Percentiles rank a stretch among this genome's conserved stretches.
phyloP scores from a whole-genome alignment of 1,140 invertebrate genomes.

The Trissolcus basalis region DNA sequence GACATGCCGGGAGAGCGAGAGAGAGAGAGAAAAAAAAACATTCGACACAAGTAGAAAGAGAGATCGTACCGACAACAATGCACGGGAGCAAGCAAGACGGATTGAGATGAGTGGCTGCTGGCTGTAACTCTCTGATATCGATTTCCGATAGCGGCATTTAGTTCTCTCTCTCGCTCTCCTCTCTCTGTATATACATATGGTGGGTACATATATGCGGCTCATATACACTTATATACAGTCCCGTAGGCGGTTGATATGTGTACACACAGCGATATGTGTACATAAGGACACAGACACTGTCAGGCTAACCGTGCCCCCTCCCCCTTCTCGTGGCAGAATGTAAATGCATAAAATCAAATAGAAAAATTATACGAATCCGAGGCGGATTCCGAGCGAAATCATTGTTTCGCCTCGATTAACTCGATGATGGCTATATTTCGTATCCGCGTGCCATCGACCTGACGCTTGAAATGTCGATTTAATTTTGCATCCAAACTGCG shows the following conservation, averaged over 20 bases:
- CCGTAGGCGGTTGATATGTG: constrained; percentile 69
- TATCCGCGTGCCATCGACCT: constrained; percentile 11
- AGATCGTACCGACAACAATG: constrained; percentile 31
- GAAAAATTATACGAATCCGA: constrained; percentile 40
- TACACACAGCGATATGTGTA: constrained; percentile 52
- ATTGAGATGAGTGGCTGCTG: constrained; percentile 68
- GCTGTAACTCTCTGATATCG: constrained; percentile 72
- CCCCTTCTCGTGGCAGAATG: constrained; percentile 16
- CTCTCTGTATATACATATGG: constrained; percentile 23
- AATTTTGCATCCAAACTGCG: constrained; percentile 3
- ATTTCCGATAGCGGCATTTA: constrained; percentile 75
- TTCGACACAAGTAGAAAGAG: constrained; percentile 42
- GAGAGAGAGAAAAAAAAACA: constrained; percentile 28
- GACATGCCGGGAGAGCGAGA: constrained; percentile 10
- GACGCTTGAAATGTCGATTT: constrained; percentile 8
- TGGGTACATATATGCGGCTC: constrained; percentile 55
- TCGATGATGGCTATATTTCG: constrained; percentile 25
- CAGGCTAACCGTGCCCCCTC: background rate
- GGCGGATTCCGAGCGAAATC: constrained; percentile 20
- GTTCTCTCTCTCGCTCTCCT: no score
- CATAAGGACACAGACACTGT: constrained; percentile 8
- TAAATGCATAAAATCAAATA: constrained; percentile 44
- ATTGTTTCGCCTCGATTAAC: constrained; percentile 30
- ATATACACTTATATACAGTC: constrained; percentile 65
- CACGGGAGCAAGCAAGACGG: constrained; percentile 21